These are phyloP conservation scores for Eupeodes luniger DNA, from an alignment of 2,888 invertebrate species.

Conservation along the genomic window DNA sequence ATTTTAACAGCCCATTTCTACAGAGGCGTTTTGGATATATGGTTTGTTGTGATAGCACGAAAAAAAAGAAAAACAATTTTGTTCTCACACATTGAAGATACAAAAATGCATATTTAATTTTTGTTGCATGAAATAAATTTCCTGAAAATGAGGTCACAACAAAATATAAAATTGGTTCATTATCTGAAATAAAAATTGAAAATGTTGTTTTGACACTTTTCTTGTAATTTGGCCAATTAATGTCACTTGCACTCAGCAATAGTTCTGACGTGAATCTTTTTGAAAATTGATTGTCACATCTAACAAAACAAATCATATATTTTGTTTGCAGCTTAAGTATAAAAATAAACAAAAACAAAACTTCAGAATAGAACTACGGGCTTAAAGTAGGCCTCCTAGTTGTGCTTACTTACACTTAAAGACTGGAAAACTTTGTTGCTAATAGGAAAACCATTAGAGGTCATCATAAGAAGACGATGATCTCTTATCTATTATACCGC, in stretches of 20 bases:
- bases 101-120: background rate
- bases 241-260: constrained; percentile 48
- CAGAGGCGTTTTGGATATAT: background rate
- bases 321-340: background rate
- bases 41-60: constrained; percentile 10
- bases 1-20: background rate
- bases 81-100: background rate
- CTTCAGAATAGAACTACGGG: background rate
- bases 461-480: too few species aligned
- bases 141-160: background rate
- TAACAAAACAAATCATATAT: constrained; percentile 36
- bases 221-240: constrained; percentile 64
- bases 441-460: too few species aligned
- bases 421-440: too few species aligned
- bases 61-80: background rate
- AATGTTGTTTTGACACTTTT: constrained; percentile 7
- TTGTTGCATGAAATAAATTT: too few species aligned
- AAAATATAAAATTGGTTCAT: constrained; percentile 29
- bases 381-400: too few species aligned
- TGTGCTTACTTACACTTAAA: too few species aligned
- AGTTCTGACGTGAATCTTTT: constrained; percentile 39
- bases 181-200: constrained; percentile 1
- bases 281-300: constrained; percentile 51
- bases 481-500: too few species aligned
- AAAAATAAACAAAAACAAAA: constrained; percentile 43